Evolutionary conservation across 2,888 invertebrate species (phyloP), one percentile per base, ranked within the genome.

Genomic region (Diplolepis rosae): DNA sequence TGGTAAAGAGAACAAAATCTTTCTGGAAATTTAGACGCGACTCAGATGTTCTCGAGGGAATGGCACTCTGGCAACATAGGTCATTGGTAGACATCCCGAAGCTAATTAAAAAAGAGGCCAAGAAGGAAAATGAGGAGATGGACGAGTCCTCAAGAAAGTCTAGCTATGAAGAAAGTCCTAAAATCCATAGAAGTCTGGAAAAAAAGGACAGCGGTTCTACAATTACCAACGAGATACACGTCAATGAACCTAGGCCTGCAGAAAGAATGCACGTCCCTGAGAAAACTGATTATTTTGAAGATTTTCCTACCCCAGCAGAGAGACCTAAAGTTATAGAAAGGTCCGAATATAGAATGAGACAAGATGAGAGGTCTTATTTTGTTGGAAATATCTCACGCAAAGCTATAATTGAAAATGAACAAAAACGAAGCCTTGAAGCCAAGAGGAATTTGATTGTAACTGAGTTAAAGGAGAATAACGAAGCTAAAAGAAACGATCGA

Each of bases 11-110:
- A 56, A 95, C 95, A 0, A 96, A 95, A 86, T 95, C 95, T 0
- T 94, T 96, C 84, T 96, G 96, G 96, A 93, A 94, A 83, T 95
- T 96, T 82, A 93, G 95, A 24, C 92, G 93, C 69, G 90, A 90
- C 66, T 92, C 92, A 1, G 95, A 95, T 74, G 95, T 95, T 66
- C 90, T 96, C 82, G 95, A 95, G 82, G 96, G 96, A 0, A 96
- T 96, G 95, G 93, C 95, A 0, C 90, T 96, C 68, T 96, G 96
- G 96, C 94, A 94, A 83, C 96, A 96, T 85, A 91, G 95, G 39
- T 95, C 96, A 79, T 91, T 96, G 73, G 95, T 96, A 0, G 95
- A 94, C 80, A 92, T 94, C 89, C 92, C 77, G 88, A 92, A 87
- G 90, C 91, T 86, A 92, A 90, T 87, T 70, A 90, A 87, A 24